Conservation (phyloP, 2,888 invertebrate species). For the Oligia latruncula region DNA sequence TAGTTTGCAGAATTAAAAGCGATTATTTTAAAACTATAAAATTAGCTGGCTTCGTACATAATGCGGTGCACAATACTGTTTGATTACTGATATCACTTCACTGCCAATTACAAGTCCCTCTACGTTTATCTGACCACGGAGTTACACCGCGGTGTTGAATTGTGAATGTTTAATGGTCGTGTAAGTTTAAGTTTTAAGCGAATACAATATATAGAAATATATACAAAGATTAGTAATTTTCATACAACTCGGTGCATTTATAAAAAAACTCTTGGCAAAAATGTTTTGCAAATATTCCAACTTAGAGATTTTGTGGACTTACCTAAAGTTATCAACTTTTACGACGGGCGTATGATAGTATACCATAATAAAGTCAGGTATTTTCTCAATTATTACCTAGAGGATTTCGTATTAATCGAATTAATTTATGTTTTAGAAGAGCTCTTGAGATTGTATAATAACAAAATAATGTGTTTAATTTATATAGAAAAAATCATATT, state of each 20-base stretch:
- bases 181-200: constrained; percentile 61
- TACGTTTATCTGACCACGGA: constrained; percentile 63
- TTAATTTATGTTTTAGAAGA: constrained; percentile 11
- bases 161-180: constrained; percentile 61
- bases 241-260: constrained; percentile 57
- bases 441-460: not conserved
- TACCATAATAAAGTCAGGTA: constrained; percentile 12
- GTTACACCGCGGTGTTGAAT: constrained; percentile 32
- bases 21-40: constrained; percentile 86
- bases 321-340: constrained; percentile 55
- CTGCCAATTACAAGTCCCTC: constrained; percentile 69
- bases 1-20: constrained; percentile 87
- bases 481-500: constrained; percentile 2
- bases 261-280: constrained; percentile 41
- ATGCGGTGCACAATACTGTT: constrained; percentile 87
- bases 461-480: constrained; percentile 6
- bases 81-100: constrained; percentile 71
- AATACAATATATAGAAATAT: constrained; percentile 61
- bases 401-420: constrained; percentile 29
- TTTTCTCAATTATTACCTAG: constrained; percentile 25
- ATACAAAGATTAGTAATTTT: constrained; percentile 58
- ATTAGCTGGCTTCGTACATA: constrained; percentile 87
- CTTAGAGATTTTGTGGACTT: constrained; percentile 55
- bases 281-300: constrained; percentile 44
- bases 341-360: constrained; percentile 27